Percentiles rank a stretch among this genome's conserved stretches.
Conservation (phyloP, 2,113 vertebrate species). For the Lamprologus tigripictilis region DNA sequence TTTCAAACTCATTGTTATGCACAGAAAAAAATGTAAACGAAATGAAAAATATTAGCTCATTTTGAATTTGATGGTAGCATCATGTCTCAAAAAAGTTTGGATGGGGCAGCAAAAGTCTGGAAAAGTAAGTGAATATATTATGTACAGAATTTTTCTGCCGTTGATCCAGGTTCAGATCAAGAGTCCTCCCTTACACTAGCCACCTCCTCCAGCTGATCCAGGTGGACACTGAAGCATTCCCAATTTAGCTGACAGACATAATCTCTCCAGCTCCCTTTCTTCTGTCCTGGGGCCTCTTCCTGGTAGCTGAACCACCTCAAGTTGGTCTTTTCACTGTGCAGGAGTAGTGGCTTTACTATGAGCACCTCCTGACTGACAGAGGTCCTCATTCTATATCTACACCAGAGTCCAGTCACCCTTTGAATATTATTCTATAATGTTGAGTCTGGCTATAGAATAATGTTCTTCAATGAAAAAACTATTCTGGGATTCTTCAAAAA, state of each 20-base stretch:
- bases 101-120: not conserved
- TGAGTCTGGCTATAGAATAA: not conserved
- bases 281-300: not conserved
- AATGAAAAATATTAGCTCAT: not conserved
- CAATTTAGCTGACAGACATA: not conserved
- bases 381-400: not conserved
- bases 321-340: not conserved
- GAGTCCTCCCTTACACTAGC: not conserved
- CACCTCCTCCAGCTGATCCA: not conserved
- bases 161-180: not conserved
- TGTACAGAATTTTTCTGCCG: not conserved
- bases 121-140: not conserved
- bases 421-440: not conserved
- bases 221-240: not conserved
- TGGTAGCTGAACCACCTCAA: not conserved
- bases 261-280: not conserved
- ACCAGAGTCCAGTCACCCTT: not conserved
- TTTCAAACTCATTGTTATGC: not conserved
- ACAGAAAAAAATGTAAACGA: not conserved
- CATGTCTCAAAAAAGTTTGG: not conserved
- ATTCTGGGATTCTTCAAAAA: not conserved
- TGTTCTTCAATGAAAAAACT: not conserved
- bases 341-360: not conserved
- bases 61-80: not conserved
- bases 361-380: not conserved